These are phyloP conservation scores for Zoanthus solanderi DNA, from an alignment of 92 coral and sea anemone genomes.

Conservation along the genomic window DNA sequence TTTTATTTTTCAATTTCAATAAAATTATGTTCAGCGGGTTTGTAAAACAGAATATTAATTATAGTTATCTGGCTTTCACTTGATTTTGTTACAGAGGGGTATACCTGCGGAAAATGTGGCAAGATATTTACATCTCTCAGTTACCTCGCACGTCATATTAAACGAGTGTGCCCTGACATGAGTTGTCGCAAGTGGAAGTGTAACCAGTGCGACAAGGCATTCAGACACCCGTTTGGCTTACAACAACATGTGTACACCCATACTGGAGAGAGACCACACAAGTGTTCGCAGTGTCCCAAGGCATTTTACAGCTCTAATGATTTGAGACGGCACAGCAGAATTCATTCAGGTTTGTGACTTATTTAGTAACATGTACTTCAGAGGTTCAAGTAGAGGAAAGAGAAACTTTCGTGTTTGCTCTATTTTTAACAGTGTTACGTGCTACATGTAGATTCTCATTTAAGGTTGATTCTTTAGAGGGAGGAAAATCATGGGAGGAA, in stretches of 20 bases:
- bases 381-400: too few species aligned
- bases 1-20: background rate
- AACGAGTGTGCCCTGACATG: conserved; percentile 99
- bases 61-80: background rate
- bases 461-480: background rate
- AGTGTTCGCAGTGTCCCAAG: conserved; percentile 95
- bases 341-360: conserved; percentile 81
- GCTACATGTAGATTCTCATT: too few species aligned
- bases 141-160: conserved; percentile 97
- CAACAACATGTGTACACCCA: conserved; percentile 99
- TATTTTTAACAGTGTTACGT: background rate
- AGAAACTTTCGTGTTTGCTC: too few species aligned
- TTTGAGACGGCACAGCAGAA: conserved; percentile 94
- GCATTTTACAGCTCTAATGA: conserved; percentile 99
- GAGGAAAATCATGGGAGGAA: background rate
- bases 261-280: conserved; percentile 98
- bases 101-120: conserved; percentile 97
- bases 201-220: conserved; percentile 94
- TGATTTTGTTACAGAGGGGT: conserved; percentile 77
- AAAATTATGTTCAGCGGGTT: background rate
- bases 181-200: conserved; percentile 99
- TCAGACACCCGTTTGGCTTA: conserved; percentile 98
- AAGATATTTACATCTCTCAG: conserved; percentile 97
- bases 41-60: background rate
- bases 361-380: too few species aligned